A percentile compares a stretch with the other conserved stretches of the same genome.
These are phyloP conservation scores for Drosophila melanogaster DNA, from an alignment of 1,140 invertebrate genomes.

Conservation along the genomic window Release_6_plus_ISO1_MT NT_033779.5:2999001-2999500, in stretches of 20 bases:
- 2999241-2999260: neutral
- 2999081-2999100: too few relatives aligned
- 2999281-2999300: conserved; percentile 1
- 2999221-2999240: neutral
- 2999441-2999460: neutral
- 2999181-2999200: neutral
- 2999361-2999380: neutral
- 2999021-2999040: too few relatives aligned
- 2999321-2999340: neutral
- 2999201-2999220: neutral
- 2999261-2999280: neutral
- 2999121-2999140: too few relatives aligned
- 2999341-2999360: neutral
- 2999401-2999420: neutral
- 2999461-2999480: too few relatives aligned
- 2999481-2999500: too few relatives aligned
- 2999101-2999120: too few relatives aligned
- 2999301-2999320: conserved; percentile 1
- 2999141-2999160: too few relatives aligned
- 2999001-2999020: too few relatives aligned
- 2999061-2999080: too few relatives aligned
- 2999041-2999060: too few relatives aligned
- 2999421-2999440: too few relatives aligned
- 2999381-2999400: neutral
- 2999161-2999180: too few relatives aligned